A percentile compares a stretch with the other conserved stretches of the same genome.
These are phyloP conservation scores for Drusus annulatus DNA, from an alignment of 1,140 invertebrate genomes.

Conservation along the genomic window DNA sequence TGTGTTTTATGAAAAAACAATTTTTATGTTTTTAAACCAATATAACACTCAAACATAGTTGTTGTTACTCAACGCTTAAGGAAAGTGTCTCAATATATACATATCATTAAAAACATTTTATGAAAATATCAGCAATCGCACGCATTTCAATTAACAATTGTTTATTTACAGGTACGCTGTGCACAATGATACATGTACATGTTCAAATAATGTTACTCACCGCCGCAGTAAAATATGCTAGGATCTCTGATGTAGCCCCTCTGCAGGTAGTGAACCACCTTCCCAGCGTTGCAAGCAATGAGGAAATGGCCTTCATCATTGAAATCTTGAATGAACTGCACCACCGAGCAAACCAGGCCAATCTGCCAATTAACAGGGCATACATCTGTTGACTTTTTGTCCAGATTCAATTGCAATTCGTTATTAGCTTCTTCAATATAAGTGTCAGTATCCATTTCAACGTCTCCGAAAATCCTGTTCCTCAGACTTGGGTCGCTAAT, in stretches of 20 bases:
- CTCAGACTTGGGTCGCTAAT: slow-evolving; percentile 1
- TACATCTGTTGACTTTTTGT: not conserved
- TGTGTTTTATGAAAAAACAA: too few species aligned
- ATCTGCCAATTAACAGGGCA: not conserved
- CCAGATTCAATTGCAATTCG: not conserved
- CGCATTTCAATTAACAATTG: too few species aligned
- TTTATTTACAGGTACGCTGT: too few species aligned
- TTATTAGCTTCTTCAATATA: not conserved
- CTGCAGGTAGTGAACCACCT: slow-evolving; percentile 43
- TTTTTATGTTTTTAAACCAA: too few species aligned
- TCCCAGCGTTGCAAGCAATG: slow-evolving; percentile 37
- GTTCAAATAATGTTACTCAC: slow-evolving; percentile 22
- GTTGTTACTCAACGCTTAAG: too few species aligned
- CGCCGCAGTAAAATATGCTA: slow-evolving; percentile 41
- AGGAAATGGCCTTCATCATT: slow-evolving; percentile 34
- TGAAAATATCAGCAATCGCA: too few species aligned
- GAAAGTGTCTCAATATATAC: too few species aligned
- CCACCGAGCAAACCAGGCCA: slow-evolving; percentile 36
- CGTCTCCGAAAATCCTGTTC: slow-evolving; percentile 13
- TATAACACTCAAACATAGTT: too few species aligned
- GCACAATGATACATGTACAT: not conserved
- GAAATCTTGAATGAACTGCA: slow-evolving; percentile 35
- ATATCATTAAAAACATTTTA: too few species aligned
- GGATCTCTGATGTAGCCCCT: slow-evolving; percentile 38
- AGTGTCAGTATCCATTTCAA: not conserved